Base-by-base conservation (phyloP, 2,797 vertebrate genomes). In the Dallia pectoralis region DNA sequence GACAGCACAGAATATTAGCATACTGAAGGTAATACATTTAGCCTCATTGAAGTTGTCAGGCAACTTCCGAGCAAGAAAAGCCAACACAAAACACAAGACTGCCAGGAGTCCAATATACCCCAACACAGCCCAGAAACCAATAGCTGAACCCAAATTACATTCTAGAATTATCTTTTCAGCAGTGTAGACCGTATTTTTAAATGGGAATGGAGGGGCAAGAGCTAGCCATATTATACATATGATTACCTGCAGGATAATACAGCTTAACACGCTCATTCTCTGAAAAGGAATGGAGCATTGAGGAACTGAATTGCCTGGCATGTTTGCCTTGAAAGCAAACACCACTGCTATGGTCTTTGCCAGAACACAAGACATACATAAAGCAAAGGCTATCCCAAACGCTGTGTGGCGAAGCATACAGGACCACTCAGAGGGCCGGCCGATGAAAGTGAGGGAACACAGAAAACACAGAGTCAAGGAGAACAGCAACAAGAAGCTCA, bases 21-120 rank as follows among this genome's bases (percentile, higher is more conserved):
- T 93, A 80, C 93, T 93, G 68, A 93, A 93, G 1, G 92, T 92
- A 75, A 93, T 92, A 0, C 88, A 92, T 71, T 90, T 93, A 0
- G 91, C 91, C 68, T 93, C 92, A 61, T 93, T 93, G 6, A 93
- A 93, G 68, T 92, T 90, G 82, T 92, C 86, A 33, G 92, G 92
- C 1, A 93, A 70, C 44, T 92, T 93, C 25, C 92, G 77, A 47
- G 87, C 92, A 63, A 93, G 40, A 85, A 93, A 92, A 33, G 92
- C 92, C 0, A 93, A 81, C 0, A 88, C 19, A 75, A 93, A 93
- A 79, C 91, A 93, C 0, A 93, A 67, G 30, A 90, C 3, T 18
- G 92, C 87, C 8, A 93, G 27, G 0, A 93, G 19, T 0, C 92
- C 91, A 1, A 93, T 90, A 69, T 93, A 93, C 11, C 91, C 92